phyloP scores from a whole-genome alignment of 2,113 vertebrate species.

The Pangasianodon gigas region DNA sequence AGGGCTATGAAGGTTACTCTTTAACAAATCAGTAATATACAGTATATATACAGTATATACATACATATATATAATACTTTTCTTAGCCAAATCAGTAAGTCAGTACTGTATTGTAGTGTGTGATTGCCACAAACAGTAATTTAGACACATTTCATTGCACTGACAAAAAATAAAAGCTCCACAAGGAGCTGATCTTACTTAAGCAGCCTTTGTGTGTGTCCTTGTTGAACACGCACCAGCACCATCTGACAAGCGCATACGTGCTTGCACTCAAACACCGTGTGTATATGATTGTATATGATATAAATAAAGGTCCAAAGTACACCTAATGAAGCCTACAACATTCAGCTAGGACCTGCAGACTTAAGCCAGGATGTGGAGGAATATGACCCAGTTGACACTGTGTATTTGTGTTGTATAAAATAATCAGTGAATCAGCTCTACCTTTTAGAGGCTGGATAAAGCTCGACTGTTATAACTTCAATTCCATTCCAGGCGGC shows the following conservation, averaged over 20 bases:
- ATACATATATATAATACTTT: too few relatives aligned
- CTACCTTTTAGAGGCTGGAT: constrained; percentile 91
- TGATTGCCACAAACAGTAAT: neutral
- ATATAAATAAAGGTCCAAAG: neutral
- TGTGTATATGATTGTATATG: too few relatives aligned
- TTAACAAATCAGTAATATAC: too few relatives aligned
- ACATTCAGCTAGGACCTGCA: neutral
- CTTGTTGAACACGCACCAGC: neutral
- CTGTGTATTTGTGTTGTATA: neutral
- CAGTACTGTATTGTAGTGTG: neutral
- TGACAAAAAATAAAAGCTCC: neutral
- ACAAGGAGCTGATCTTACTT: neutral
- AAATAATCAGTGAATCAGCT: neutral
- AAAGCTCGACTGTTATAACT: constrained; percentile 94
- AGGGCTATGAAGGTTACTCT: neutral
- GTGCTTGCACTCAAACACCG: neutral
- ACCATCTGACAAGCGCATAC: neutral
- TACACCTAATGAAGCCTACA: neutral
- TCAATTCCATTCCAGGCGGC: constrained; percentile 94
- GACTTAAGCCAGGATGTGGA: neutral
- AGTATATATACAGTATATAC: too few relatives aligned
- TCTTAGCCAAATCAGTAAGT: neutral
- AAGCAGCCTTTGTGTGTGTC: neutral
- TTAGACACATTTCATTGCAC: neutral
- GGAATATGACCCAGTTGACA: neutral